phyloP scores from a whole-genome alignment of 2,797 vertebrate species.

The Takifugu rubripes region DNA sequence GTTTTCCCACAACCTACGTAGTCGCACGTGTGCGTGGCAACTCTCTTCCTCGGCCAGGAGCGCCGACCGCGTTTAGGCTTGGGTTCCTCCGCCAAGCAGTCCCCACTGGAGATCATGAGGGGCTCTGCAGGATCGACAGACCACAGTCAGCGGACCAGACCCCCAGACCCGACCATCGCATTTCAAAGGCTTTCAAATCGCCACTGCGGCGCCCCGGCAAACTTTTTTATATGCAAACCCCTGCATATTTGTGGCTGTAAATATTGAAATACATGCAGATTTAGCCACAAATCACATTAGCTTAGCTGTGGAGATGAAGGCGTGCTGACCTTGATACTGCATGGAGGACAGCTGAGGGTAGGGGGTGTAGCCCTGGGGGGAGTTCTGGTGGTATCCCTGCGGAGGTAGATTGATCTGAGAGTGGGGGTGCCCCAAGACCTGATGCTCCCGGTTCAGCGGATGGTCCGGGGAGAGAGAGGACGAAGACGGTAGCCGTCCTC shows the following conservation, averaged over 20 bases:
- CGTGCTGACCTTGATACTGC: slow-evolving; percentile 91
- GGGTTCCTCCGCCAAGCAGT: slow-evolving; percentile 86
- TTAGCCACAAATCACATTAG: neutral
- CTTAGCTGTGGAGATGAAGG: neutral
- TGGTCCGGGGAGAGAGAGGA: slow-evolving; percentile 85
- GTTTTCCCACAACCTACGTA: slow-evolving; percentile 97
- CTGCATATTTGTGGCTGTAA: too few species aligned
- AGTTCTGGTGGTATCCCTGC: slow-evolving; percentile 80
- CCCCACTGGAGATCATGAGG: slow-evolving; percentile 82
- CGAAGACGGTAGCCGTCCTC: slow-evolving; percentile 77
- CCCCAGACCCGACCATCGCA: too few species aligned
- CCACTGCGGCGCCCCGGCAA: too few species aligned
- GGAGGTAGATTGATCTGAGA: slow-evolving; percentile 77
- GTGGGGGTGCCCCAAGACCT: slow-evolving; percentile 66
- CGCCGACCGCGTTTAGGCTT: slow-evolving; percentile 94
- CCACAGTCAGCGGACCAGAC: neutral
- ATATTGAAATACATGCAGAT: too few species aligned
- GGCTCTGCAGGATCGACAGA: slow-evolving; percentile 73
- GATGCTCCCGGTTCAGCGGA: slow-evolving; percentile 84
- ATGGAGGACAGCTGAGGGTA: slow-evolving; percentile 83
- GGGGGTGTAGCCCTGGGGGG: slow-evolving; percentile 77
- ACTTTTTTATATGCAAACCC: too few species aligned
- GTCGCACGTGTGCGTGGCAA: slow-evolving; percentile 94
- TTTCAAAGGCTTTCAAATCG: too few species aligned
- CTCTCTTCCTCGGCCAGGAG: slow-evolving; percentile 95